These are phyloP conservation scores for Leptatherina wallacei DNA, from an alignment of 2,797 vertebrate genomes.

Conservation along the genomic window DNA sequence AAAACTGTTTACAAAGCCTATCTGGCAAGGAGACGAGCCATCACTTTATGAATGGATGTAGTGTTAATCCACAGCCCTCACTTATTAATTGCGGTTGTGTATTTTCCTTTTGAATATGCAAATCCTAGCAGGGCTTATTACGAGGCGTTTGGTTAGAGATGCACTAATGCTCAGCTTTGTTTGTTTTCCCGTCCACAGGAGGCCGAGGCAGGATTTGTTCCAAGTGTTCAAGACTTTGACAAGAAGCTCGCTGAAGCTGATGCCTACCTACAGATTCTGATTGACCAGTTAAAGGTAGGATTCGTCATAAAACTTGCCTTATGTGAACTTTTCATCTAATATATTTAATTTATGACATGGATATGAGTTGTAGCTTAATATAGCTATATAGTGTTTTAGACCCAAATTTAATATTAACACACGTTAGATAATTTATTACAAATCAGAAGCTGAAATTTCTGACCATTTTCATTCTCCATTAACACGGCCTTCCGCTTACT, in stretches of 20 bases:
- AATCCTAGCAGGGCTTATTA: slow-evolving; percentile 22
- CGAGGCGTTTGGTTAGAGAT: not conserved
- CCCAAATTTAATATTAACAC: not conserved
- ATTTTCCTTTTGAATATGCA: slow-evolving; percentile 48
- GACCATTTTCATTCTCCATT: not conserved
- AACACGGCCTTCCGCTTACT: not conserved
- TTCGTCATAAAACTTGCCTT: not conserved
- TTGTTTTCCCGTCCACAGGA: slow-evolving; percentile 83
- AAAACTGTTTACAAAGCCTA: slow-evolving; percentile 48
- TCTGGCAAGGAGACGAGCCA: slow-evolving; percentile 21
- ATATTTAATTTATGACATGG: not conserved
- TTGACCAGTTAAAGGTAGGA: slow-evolving; percentile 96
- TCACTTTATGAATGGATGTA: slow-evolving; percentile 33
- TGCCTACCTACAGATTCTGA: slow-evolving; percentile 97
- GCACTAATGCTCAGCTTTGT: slow-evolving; percentile 31
- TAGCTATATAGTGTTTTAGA: no score
- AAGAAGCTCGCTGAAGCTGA: slow-evolving; percentile 98
- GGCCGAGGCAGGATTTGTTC: slow-evolving; percentile 95
- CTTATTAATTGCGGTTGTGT: slow-evolving; percentile 17
- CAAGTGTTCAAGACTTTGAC: slow-evolving; percentile 98
- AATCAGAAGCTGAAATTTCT: not conserved
- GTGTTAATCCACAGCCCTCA: not conserved
- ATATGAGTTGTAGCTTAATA: not conserved
- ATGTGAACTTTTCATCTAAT: not conserved
- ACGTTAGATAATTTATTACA: not conserved